These are phyloP conservation scores for Chrysocyon brachyurus DNA, from an alignment of 2,797 vertebrate species.

Conservation along the genomic window DNA sequence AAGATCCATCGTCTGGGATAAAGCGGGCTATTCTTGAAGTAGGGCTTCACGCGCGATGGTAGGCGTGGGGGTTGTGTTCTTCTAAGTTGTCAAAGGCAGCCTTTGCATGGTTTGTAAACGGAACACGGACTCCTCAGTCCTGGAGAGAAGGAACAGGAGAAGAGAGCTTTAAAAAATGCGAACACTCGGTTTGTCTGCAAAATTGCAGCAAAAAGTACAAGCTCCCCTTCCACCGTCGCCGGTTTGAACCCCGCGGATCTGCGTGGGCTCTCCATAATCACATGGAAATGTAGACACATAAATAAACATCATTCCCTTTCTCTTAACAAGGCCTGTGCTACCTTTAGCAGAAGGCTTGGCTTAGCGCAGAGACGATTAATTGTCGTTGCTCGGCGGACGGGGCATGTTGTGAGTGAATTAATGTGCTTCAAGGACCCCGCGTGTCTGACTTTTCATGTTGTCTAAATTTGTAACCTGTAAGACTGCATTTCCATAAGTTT, in stretches of 20 bases:
- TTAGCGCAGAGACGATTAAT: conserved; percentile 64
- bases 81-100: background rate
- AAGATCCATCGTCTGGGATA: background rate
- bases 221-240: background rate
- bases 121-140: background rate
- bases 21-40: background rate
- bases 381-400: conserved; percentile 41
- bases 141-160: background rate
- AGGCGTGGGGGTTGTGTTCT: background rate
- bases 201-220: background rate
- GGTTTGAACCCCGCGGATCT: conserved; percentile 45
- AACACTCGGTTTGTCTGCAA: conserved; percentile 9
- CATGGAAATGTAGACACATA: conserved; percentile 75
- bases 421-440: conserved; percentile 55
- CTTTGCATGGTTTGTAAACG: conserved; percentile 5
- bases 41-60: background rate
- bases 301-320: conserved; percentile 70
- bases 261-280: conserved; percentile 51
- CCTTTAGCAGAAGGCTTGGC: conserved; percentile 67
- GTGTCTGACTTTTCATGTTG: conserved; percentile 75
- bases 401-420: conserved; percentile 72
- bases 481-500: conserved; percentile 80
- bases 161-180: background rate
- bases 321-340: conserved; percentile 69
- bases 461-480: conserved; percentile 77